phyloP scores from a whole-genome alignment of 2,113 vertebrate genomes.

The Zosterops borbonicus region DNA sequence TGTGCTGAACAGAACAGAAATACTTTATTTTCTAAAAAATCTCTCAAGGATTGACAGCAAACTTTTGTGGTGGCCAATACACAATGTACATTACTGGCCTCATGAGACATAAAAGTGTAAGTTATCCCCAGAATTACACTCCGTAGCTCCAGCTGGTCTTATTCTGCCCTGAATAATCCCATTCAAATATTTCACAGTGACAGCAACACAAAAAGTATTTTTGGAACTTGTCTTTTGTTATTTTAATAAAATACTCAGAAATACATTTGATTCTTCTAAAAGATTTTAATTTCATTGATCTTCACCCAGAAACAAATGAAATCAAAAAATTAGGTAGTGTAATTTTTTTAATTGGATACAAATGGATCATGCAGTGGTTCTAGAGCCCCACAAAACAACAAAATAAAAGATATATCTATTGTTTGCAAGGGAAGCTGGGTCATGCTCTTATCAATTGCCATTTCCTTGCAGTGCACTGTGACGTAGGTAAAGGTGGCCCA shows the following conservation, averaged over 20 bases:
- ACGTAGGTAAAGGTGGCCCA: not conserved
- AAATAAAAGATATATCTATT: not conserved
- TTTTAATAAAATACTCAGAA: constrained; percentile 21
- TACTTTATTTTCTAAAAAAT: not conserved
- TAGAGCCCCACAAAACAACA: not conserved
- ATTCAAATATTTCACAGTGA: not conserved
- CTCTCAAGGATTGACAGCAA: not conserved
- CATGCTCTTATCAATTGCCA: not conserved
- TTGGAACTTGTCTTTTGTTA: not conserved
- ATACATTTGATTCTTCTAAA: not conserved
- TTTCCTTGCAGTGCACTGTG: not conserved
- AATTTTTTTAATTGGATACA: not conserved
- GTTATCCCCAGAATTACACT: not conserved
- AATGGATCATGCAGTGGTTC: not conserved
- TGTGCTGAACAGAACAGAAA: not conserved
- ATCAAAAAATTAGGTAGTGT: not conserved
- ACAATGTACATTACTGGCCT: not conserved
- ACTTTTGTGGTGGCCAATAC: not conserved
- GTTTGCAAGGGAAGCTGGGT: not conserved
- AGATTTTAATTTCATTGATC: not conserved
- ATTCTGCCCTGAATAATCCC: not conserved
- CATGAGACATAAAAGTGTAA: not conserved
- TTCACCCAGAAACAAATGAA: not conserved
- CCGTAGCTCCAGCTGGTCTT: not conserved
- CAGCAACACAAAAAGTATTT: not conserved